A percentile compares a stretch with the other conserved stretches of the same genome.
phyloP scores from a whole-genome alignment of 2,113 vertebrate genomes.

The Erythrolamprus reginae region DNA sequence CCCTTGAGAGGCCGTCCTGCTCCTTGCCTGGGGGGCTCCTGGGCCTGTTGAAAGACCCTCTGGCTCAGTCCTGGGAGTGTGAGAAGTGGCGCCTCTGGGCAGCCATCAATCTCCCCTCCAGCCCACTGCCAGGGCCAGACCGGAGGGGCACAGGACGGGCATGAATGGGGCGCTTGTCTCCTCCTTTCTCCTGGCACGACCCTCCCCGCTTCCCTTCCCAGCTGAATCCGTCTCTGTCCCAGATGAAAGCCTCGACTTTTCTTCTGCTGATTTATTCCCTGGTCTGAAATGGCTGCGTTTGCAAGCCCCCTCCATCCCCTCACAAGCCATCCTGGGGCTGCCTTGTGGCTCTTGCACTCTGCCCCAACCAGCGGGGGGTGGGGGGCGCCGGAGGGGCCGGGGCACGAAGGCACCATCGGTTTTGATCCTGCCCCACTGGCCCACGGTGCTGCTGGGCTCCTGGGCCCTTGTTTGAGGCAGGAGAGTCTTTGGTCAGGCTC shows the following conservation, averaged over 20 bases:
- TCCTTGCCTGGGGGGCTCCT: background rate
- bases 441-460: background rate
- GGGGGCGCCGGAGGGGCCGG: background rate
- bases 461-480: background rate
- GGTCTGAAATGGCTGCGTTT: background rate
- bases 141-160: background rate
- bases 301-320: background rate
- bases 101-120: background rate
- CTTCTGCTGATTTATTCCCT: background rate
- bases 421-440: background rate
- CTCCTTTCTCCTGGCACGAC: background rate
- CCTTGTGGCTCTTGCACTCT: background rate
- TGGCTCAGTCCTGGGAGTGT: background rate
- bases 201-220: background rate
- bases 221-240: background rate
- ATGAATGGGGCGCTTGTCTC: background rate
- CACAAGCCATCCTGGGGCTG: background rate
- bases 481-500: background rate
- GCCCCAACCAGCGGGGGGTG: background rate
- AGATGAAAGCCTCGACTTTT: fast-evolving
- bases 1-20: too few relatives aligned
- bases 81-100: background rate
- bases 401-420: background rate
- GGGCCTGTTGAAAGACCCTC: background rate
- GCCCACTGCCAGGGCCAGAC: background rate